Evolutionary conservation across 2,888 invertebrate species (phyloP).

Genomic region (Oegoconia quadripuncta): DNA sequence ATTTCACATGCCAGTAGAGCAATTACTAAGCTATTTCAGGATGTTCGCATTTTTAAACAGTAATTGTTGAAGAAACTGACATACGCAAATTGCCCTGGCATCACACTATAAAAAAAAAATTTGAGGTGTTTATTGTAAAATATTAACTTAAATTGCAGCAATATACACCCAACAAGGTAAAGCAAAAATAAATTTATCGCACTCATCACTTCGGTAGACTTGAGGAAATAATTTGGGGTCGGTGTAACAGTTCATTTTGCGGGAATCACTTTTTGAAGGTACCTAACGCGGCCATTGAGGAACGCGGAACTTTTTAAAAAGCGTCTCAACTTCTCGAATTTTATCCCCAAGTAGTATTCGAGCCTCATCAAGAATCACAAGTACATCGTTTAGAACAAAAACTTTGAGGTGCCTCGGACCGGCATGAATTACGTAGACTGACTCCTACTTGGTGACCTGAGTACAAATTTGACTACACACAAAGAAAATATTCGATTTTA

Average conservation of each 20-base stretch:
- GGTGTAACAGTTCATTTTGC: background rate
- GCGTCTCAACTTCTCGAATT: constrained; percentile 3
- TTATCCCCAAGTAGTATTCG: constrained; percentile 6
- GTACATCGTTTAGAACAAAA: constrained; percentile 13
- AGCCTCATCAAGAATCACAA: constrained; percentile 13
- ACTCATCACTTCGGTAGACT: background rate
- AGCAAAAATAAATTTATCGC: background rate
- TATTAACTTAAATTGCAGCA: too few species aligned
- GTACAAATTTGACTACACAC: too few species aligned
- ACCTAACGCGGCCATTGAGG: background rate
- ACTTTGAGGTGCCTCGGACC: background rate
- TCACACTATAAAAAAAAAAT: too few species aligned
- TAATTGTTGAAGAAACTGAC: too few species aligned
- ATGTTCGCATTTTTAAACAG: too few species aligned
- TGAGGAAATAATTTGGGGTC: background rate
- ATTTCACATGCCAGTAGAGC: too few species aligned
- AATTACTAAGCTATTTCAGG: too few species aligned
- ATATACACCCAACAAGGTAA: too few species aligned
- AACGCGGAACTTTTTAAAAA: constrained; percentile 1
- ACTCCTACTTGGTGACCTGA: too few species aligned
- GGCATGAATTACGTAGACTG: background rate
- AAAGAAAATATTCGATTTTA: too few species aligned
- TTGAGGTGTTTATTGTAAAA: too few species aligned
- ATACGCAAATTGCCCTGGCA: too few species aligned
- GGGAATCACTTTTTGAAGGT: background rate